These are phyloP conservation scores for Diadromus collaris DNA, from an alignment of 2,888 invertebrate species.

Conservation along the genomic window DNA sequence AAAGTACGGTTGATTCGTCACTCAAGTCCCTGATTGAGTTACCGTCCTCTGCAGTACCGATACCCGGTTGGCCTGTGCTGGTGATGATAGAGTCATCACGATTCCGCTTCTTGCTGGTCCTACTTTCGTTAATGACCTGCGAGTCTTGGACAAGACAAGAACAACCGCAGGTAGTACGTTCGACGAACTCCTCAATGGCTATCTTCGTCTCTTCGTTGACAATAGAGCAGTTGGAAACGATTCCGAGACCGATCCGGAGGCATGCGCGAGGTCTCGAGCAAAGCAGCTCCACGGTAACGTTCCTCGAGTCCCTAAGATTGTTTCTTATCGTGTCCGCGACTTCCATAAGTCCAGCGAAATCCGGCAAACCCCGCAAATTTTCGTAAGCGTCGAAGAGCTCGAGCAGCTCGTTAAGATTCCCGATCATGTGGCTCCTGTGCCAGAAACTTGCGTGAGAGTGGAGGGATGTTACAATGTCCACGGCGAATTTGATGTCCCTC, in stretches of 20 bases:
- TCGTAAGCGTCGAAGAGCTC: slow-evolving; percentile 62
- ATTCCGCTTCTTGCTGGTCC: background rate
- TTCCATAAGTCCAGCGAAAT: slow-evolving; percentile 34
- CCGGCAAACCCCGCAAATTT: slow-evolving; percentile 51
- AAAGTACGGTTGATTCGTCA: background rate
- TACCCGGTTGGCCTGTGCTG: background rate
- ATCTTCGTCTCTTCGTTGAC: slow-evolving; percentile 46
- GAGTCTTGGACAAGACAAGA: background rate
- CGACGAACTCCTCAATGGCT: slow-evolving; percentile 33
- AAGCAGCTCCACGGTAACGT: slow-evolving; percentile 60
- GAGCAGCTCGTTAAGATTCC: slow-evolving; percentile 62
- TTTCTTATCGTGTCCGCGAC: slow-evolving; percentile 45
- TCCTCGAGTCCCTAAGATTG: slow-evolving; percentile 50
- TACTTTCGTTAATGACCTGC: background rate
- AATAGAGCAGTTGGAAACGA: slow-evolving; percentile 51
- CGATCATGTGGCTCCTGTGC: slow-evolving; percentile 64
- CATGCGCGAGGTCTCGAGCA: slow-evolving; percentile 65
- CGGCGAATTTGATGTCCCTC: slow-evolving; percentile 63
- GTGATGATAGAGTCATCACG: background rate
- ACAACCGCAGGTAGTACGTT: slow-evolving; percentile 29
- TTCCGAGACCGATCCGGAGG: slow-evolving; percentile 60
- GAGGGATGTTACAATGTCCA: slow-evolving; percentile 61
- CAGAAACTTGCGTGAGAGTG: slow-evolving; percentile 65
- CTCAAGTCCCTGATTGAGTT: background rate
- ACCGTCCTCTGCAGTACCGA: background rate